These are phyloP conservation scores for Tetragonula clypearis DNA, from an alignment of 1,140 invertebrate genomes.

Conservation along the genomic window DNA sequence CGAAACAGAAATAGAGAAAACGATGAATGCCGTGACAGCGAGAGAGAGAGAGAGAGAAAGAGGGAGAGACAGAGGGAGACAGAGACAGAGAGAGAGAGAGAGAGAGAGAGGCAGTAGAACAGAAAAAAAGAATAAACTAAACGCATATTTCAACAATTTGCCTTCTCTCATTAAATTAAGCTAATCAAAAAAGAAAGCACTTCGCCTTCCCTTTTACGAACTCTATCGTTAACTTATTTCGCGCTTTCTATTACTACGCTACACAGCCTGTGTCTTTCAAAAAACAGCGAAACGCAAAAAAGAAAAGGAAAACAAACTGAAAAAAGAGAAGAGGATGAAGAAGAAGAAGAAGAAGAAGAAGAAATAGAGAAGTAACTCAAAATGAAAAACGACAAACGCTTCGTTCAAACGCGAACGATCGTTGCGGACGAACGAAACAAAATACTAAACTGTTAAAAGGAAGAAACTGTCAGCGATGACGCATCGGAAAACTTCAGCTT, in stretches of 20 bases:
- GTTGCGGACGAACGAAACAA: background rate
- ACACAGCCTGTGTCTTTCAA: constrained; percentile 12
- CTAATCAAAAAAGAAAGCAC: constrained; percentile 15
- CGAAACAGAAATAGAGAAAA: constrained; percentile 28
- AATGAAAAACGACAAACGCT: constrained; percentile 24
- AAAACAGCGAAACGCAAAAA: constrained; percentile 24
- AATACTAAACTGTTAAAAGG: background rate
- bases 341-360: constrained; percentile 18
- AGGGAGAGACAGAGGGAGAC: too few relatives aligned
- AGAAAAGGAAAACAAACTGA: constrained; percentile 11
- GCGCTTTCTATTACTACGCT: constrained; percentile 41
- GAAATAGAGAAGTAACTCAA: background rate
- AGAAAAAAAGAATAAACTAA: constrained; percentile 18
- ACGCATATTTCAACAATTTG: constrained; percentile 15
- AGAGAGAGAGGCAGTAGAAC: constrained; percentile 25
- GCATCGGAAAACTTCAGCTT: background rate
- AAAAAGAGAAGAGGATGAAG: background rate
- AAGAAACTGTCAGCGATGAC: background rate
- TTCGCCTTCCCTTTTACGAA: constrained; percentile 19
- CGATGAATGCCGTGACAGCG: constrained; percentile 38
- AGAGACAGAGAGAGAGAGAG: too few relatives aligned
- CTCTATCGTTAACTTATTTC: constrained; percentile 15
- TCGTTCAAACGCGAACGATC: constrained; percentile 1
- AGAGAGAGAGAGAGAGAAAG: constrained; percentile 2
- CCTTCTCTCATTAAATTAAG: constrained; percentile 2